Evolutionary conservation across 2,113 vertebrate genomes (phyloP).

Genomic region (Xenotilapia leptura): DNA sequence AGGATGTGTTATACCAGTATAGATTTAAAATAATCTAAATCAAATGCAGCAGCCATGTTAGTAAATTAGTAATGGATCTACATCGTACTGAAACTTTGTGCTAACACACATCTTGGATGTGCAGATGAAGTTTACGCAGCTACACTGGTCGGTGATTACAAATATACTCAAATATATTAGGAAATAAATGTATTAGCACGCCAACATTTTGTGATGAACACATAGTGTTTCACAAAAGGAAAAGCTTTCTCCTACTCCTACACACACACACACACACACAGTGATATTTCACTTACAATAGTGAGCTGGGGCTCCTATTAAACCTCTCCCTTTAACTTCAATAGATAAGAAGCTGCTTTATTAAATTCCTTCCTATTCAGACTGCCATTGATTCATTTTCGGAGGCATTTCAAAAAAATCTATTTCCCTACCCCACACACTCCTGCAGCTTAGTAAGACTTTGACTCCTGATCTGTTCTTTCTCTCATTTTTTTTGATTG

Average conservation of each 20-base stretch:
- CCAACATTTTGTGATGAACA: neutral
- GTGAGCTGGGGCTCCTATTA: slow-evolving; percentile 13
- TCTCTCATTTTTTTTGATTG: slow-evolving; percentile 10
- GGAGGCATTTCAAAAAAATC: slow-evolving; percentile 36
- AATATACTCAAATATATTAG: neutral
- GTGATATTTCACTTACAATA: slow-evolving; percentile 32
- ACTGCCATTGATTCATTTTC: slow-evolving; percentile 48
- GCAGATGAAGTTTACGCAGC: neutral
- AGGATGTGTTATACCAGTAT: neutral
- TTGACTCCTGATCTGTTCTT: slow-evolving; percentile 14
- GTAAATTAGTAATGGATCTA: neutral
- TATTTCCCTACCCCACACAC: slow-evolving; percentile 11
- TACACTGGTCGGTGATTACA: neutral
- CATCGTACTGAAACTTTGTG: neutral
- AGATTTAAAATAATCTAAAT: neutral
- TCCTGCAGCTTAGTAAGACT: slow-evolving; percentile 11
- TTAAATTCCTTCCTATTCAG: slow-evolving; percentile 50
- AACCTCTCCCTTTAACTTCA: slow-evolving; percentile 30
- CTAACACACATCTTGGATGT: neutral
- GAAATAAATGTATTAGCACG: neutral
- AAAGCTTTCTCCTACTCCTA: neutral
- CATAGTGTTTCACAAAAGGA: neutral
- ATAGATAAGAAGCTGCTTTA: slow-evolving; percentile 43
- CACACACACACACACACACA: neutral
- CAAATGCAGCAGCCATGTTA: neutral